Conservation (phyloP, 2,888 invertebrate genomes). For the Palloptera scutellata region DNA sequence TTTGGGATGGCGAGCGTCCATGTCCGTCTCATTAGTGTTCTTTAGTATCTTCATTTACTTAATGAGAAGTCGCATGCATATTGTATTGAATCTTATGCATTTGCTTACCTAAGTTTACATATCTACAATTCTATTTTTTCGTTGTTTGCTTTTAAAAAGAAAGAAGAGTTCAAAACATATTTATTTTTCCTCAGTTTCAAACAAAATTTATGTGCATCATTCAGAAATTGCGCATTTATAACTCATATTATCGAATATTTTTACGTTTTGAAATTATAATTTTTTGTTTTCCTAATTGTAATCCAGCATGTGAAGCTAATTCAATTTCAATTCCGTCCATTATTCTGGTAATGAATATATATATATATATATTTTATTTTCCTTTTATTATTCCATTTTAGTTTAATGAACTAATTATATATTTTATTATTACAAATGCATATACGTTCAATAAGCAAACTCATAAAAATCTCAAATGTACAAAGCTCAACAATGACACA, state of each 20-base stretch:
- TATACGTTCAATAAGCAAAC: not conserved
- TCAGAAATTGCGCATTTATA: not conserved
- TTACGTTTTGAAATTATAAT: too few species aligned
- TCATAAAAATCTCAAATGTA: conserved; percentile 4
- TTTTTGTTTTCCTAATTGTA: not conserved
- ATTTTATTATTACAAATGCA: not conserved
- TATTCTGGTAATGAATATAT: not conserved
- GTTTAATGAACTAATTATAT: not conserved
- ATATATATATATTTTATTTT: not conserved
- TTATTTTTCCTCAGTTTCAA: not conserved
- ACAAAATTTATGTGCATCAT: not conserved
- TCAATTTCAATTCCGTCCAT: conserved; percentile 7
- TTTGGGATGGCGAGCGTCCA: conserved; percentile 58
- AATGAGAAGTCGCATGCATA: conserved; percentile 55
- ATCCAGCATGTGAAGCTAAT: not conserved
- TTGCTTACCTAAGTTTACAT: conserved; percentile 11
- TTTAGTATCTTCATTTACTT: conserved; percentile 58
- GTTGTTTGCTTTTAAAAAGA: not conserved
- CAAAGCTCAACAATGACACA: not conserved
- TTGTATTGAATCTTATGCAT: conserved; percentile 45
- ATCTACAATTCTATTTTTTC: not conserved
- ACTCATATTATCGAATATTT: too few species aligned
- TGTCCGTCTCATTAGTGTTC: conserved; percentile 55
- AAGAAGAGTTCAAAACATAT: not conserved
- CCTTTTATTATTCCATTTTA: not conserved